Evolutionary conservation across 2,797 vertebrate species (phyloP).

Genomic region (Clarias fuscus): DNA sequence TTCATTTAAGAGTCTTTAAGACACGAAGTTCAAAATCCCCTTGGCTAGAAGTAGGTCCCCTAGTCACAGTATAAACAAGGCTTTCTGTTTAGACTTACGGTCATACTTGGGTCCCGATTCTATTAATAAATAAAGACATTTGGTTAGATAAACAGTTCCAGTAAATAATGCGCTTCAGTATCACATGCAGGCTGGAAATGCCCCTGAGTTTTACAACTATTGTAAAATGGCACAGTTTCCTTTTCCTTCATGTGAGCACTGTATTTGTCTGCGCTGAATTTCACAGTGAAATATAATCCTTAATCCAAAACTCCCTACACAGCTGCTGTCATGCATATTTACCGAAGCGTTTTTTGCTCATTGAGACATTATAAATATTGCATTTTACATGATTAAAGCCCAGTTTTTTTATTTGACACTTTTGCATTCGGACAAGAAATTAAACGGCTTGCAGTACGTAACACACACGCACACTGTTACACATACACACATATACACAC

Average conservation of each 20-base stretch:
- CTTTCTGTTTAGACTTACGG: neutral
- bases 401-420: neutral
- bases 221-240: neutral
- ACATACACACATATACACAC: too few relatives aligned
- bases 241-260: neutral
- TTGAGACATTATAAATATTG: neutral
- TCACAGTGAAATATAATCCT: neutral
- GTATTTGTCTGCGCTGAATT: neutral
- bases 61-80: neutral
- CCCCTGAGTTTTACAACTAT: neutral
- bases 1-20: neutral
- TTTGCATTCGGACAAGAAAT: neutral
- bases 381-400: slow-evolving; percentile 9
- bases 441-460: neutral
- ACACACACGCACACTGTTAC: neutral
- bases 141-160: neutral
- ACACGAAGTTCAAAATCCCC: neutral
- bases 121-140: neutral
- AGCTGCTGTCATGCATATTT: neutral
- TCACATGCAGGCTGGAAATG: neutral
- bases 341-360: neutral
- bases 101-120: neutral
- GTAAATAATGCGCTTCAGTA: neutral
- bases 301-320: neutral
- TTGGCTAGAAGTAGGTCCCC: neutral